A percentile compares a stretch with the other conserved stretches of the same genome.
phyloP scores from a whole-genome alignment of 2,888 invertebrate genomes.

The Perizoma affinitatum region DNA sequence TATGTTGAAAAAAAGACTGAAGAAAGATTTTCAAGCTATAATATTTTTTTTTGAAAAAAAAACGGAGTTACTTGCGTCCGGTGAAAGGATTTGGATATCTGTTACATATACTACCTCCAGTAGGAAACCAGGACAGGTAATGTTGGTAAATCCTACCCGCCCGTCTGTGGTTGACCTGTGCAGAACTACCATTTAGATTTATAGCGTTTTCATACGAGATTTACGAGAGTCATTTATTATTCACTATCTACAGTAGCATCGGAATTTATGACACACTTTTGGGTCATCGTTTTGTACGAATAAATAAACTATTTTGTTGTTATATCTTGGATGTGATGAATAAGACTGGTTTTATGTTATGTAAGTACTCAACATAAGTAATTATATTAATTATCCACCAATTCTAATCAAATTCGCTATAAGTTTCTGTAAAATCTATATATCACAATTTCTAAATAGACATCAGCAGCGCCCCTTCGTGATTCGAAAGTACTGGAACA shows the following conservation, averaged over 20 bases:
- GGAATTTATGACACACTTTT: slow-evolving; percentile 78
- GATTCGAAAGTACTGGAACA: no score
- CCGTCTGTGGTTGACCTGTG: slow-evolving; percentile 59
- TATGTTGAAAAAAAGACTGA: no score
- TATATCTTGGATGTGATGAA: slow-evolving; percentile 25
- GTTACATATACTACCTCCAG: neutral
- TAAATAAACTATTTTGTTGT: slow-evolving; percentile 64
- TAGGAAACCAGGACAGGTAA: slow-evolving; percentile 29
- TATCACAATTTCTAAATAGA: no score
- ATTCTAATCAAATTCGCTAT: no score
- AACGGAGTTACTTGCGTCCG: no score
- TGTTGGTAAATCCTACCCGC: slow-evolving; percentile 29
- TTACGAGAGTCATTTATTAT: slow-evolving; percentile 80
- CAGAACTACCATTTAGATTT: slow-evolving; percentile 72
- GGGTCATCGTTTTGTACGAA: slow-evolving; percentile 63
- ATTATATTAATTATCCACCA: no score
- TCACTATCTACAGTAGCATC: slow-evolving; percentile 76
- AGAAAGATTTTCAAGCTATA: no score
- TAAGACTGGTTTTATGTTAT: neutral
- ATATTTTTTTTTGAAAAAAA: no score
- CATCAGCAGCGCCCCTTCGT: no score
- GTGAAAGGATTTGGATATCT: no score
- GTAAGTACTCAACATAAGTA: no score
- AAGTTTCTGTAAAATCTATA: no score
- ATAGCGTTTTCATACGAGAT: slow-evolving; percentile 79